Evolutionary conservation across 2,888 invertebrate genomes (phyloP), one percentile per base, ranked within the genome.

Genomic region (Torymus texanus): DNA sequence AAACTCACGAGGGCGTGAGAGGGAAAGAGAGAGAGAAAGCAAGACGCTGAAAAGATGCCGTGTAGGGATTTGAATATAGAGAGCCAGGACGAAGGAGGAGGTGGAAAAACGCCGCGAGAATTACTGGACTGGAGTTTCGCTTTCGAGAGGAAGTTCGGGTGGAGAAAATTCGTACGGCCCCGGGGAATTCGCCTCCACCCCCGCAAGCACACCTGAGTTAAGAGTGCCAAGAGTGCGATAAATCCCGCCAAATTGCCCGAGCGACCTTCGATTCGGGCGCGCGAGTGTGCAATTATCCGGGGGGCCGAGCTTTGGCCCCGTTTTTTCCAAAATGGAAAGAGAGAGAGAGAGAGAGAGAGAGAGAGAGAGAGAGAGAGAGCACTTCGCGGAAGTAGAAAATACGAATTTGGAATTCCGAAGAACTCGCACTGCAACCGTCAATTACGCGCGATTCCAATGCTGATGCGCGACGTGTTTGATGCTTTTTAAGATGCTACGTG

Each of bases 201-300:
- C 14, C 75, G 68, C 56, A 81, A 83, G 56, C 66, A 65, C 58
- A 65, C 58, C 84, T 75, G 84, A 87, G 86, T 87, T 87, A 86
- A 84, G 82, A 81, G 84, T 79, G 82, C 83, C 85, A 70, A 73
- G 86, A 84, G 85, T 82, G 77, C 83, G 71, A 85, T 87, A 87
- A 87, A 87, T 87, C 85, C 84, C 81, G 82, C 83, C 84, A 84
- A 87, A 87, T 87, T 85, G 86, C 85, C 83, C 79, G 83, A 82
- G 83, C 83, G 85, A 85, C 84, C 87, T 86, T 84, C 86, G 86
- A 87, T 85, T 82, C 70, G 55, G 58, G 21, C 62, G n/a, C 62
- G 50, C 59, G 41, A 41, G 41, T 41, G 8, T 41, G 41, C 41
- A 41, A 41, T 41, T 41, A 41, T 41, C 8, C 41, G 41, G 41